Percentiles rank a stretch among this genome's conserved stretches.
Conservation (phyloP, 2,797 vertebrate species). For the Falco novaeseelandiae region DNA sequence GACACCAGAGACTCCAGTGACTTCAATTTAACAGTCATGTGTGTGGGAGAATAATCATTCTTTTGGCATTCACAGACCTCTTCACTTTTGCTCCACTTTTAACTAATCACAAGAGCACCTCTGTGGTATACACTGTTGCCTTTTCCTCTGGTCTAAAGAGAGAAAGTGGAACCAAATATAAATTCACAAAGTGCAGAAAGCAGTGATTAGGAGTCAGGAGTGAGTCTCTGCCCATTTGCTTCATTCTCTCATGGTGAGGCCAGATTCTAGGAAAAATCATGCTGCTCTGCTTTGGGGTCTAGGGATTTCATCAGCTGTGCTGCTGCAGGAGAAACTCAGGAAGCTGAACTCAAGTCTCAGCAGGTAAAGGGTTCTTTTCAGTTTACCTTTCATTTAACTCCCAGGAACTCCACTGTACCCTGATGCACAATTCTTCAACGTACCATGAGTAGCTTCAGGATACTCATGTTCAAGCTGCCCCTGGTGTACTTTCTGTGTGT, state of each 20-base stretch:
- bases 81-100: neutral
- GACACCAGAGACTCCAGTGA: neutral
- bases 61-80: neutral
- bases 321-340: neutral
- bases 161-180: neutral
- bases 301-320: neutral
- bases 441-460: neutral
- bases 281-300: neutral
- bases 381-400: neutral
- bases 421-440: neutral
- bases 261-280: neutral
- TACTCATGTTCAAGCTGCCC: neutral
- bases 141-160: neutral
- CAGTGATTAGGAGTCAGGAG: neutral
- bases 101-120: neutral
- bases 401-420: neutral
- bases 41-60: neutral
- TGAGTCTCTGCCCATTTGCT: neutral
- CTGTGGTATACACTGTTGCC: fast-evolving
- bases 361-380: neutral
- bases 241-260: neutral
- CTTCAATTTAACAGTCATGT: neutral
- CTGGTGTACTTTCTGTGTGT: neutral
- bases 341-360: neutral
- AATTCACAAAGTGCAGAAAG: neutral